Percentiles rank a stretch among this genome's conserved stretches.
Conservation (phyloP, 2,113 vertebrate genomes). For the Scalopus aquaticus region DNA sequence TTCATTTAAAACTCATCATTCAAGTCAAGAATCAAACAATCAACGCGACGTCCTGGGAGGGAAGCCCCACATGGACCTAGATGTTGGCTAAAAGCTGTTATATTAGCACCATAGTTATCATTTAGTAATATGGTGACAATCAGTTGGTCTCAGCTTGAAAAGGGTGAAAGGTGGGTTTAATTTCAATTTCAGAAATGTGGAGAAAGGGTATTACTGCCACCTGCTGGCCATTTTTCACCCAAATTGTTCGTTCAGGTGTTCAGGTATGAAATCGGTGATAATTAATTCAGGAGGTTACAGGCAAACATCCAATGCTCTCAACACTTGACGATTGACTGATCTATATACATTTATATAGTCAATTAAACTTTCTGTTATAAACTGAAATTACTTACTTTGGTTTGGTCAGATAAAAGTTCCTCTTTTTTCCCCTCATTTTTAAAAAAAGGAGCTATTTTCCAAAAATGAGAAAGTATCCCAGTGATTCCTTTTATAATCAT, state of each 20-base stretch:
- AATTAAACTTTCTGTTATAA: background rate
- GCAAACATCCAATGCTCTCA: background rate
- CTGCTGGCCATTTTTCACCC: slow-evolving; percentile 8
- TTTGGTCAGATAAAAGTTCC: background rate
- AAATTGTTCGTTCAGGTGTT: background rate
- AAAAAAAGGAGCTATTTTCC: background rate
- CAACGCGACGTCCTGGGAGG: too few species aligned
- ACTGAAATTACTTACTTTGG: background rate
- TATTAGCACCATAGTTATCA: background rate
- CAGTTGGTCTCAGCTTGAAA: background rate
- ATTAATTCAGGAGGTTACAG: rapidly evolving
- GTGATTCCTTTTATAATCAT: background rate
- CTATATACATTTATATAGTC: background rate
- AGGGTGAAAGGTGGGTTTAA: background rate
- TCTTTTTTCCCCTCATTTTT: background rate
- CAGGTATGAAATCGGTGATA: background rate
- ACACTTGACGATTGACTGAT: background rate
- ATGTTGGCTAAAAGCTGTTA: background rate
- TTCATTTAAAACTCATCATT: background rate
- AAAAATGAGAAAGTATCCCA: background rate
- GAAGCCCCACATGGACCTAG: background rate
- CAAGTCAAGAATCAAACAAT: background rate
- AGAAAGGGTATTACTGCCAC: background rate
- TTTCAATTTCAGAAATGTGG: background rate
- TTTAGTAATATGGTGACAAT: background rate